Conservation (phyloP, 1,140 invertebrate species). For the Octopus bimaculoides region DNA sequence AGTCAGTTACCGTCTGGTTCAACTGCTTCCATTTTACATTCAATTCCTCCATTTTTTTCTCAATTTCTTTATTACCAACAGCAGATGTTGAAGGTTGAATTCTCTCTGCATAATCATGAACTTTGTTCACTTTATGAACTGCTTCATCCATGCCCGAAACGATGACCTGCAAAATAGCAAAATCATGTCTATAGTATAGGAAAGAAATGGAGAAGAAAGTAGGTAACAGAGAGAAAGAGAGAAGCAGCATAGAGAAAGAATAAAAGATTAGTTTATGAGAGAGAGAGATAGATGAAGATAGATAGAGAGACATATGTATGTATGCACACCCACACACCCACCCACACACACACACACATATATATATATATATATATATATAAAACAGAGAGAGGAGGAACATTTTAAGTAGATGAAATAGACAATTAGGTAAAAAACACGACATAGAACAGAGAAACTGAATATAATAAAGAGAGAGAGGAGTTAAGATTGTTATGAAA, state of each 20-base stretch:
- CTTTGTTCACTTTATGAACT: slow-evolving; percentile 48
- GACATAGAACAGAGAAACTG: too few relatives aligned
- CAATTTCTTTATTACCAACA: slow-evolving; percentile 81
- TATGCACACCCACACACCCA: too few relatives aligned
- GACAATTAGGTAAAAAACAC: too few relatives aligned
- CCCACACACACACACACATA: neutral
- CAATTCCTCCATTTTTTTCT: slow-evolving; percentile 81
- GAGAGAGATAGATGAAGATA: too few relatives aligned
- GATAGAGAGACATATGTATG: too few relatives aligned
- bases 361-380: neutral
- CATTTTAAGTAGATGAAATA: too few relatives aligned
- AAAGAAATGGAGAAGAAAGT: too few relatives aligned
- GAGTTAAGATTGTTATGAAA: too few relatives aligned
- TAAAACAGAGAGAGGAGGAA: neutral
- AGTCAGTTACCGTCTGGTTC: slow-evolving; percentile 76
- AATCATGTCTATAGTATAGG: neutral
- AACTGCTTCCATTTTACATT: slow-evolving; percentile 84
- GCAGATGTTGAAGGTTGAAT: slow-evolving; percentile 78
- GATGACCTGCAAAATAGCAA: slow-evolving; percentile 36
- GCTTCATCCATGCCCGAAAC: slow-evolving; percentile 50
- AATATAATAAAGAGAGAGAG: too few relatives aligned
- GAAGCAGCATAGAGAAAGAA: too few relatives aligned
- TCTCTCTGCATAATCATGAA: slow-evolving; percentile 70
- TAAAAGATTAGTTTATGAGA: too few relatives aligned
- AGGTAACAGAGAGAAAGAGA: too few relatives aligned